Evolutionary conservation across 2,888 invertebrate species (phyloP).

Genomic region (Philaethria dido): DNA sequence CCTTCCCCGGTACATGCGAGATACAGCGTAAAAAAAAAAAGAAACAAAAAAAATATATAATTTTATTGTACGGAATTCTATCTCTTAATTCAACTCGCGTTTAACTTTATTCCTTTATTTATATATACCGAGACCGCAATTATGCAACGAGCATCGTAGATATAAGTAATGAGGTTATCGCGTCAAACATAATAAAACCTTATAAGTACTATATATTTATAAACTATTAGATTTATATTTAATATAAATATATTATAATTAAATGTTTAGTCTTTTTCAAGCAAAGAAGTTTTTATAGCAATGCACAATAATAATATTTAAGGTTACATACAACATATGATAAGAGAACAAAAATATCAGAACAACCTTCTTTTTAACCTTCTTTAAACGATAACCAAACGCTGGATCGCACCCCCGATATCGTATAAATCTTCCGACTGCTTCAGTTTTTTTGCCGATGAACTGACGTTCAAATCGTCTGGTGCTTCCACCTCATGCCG

Average conservation of each 20-base stretch:
- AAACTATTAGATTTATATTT: neutral
- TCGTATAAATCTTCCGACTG: neutral
- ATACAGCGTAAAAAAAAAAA: too few species aligned
- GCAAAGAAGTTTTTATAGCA: too few species aligned
- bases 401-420: neutral
- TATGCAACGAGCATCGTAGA: slow-evolving; percentile 9
- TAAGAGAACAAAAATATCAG: too few species aligned
- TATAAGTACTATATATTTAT: too few species aligned
- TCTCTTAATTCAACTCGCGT: neutral
- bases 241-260: neutral
- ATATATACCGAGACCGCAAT: slow-evolving; percentile 1
- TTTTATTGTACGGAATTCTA: neutral
- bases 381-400: slow-evolving; percentile 6
- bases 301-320: too few species aligned
- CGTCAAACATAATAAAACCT: neutral
- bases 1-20: too few species aligned
- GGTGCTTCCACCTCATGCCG: neutral
- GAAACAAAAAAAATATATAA: too few species aligned
- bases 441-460: slow-evolving; percentile 1
- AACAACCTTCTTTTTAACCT: too few species aligned
- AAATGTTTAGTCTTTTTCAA: too few species aligned
- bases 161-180: slow-evolving; percentile 22
- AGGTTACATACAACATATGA: too few species aligned
- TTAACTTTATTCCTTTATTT: slow-evolving; percentile 5
- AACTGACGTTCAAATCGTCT: slow-evolving; percentile 1